Conservation (phyloP, 2,888 invertebrate species). For the Stegophylla sp. region DNA sequence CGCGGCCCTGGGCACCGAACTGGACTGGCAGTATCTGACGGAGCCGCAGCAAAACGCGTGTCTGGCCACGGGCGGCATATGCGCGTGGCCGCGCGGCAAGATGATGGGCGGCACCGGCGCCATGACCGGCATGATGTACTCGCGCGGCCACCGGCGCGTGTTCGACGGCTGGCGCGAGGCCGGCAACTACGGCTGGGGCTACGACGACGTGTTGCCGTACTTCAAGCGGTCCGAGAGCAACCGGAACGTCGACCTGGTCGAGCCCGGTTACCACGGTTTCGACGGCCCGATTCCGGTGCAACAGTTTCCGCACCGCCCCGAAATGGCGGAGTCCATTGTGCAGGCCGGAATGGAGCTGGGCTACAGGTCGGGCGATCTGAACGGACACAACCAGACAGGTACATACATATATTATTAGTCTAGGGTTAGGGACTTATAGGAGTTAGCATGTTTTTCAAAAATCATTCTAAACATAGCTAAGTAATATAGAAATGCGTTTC, state of each 20-base stretch:
- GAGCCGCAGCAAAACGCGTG: constrained; percentile 65
- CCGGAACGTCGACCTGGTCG: constrained; percentile 63
- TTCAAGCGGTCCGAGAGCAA: constrained; percentile 66
- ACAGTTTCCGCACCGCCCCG: constrained; percentile 65
- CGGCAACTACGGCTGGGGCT: constrained; percentile 70
- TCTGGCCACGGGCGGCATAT: constrained; percentile 64
- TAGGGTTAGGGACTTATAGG: no score
- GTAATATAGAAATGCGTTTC: no score
- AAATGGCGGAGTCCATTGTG: constrained; percentile 64
- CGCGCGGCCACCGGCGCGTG: constrained; percentile 72
- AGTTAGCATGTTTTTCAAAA: no score
- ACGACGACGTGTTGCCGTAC: constrained; percentile 65
- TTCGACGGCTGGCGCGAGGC: constrained; percentile 74
- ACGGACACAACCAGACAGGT: constrained; percentile 62
- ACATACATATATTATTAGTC: no score
- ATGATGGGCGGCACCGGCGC: constrained; percentile 63
- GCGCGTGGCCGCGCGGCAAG: constrained; percentile 68
- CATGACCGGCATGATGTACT: constrained; percentile 68
- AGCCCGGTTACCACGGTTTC: constrained; percentile 65
- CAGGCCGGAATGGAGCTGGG: constrained; percentile 65
- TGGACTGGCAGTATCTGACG: constrained; percentile 68
- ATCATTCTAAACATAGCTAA: no score
- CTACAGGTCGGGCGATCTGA: constrained; percentile 65
- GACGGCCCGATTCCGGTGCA: constrained; percentile 65
- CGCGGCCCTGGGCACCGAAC: constrained; percentile 64